Base-by-base conservation (phyloP, 37 sponge, comb jelly and placozoan species). In the Cliona cf. orientalis region DNA sequence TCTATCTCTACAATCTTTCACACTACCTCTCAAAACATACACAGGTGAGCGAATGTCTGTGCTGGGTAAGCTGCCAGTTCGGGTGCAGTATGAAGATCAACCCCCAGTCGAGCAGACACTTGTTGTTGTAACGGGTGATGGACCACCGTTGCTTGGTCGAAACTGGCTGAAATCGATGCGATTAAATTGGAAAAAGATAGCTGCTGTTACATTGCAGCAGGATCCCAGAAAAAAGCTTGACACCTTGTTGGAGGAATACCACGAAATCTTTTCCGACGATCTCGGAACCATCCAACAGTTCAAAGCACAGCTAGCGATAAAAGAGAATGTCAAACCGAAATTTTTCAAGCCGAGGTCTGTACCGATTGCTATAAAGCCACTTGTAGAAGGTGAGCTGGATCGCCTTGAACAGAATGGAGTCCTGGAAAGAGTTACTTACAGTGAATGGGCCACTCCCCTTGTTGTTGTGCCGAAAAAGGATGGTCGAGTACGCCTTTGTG, bases 361-460 rank as follows among this genome's bases (percentile, higher is more conserved):
- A 56, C 74, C 56, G 14, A 46, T 26, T 26, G 74, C 74, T 7
- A 5, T 53, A 28, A 45, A 53, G 56, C 31, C 17, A 11, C 7
- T 5, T 9, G 74, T 73, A 14, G 56, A 25, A 49, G 31, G 46
- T 4, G 74, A 73, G 56, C 14, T 73, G n/a, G n/a, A n/a, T n/a
- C n/a, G n/a, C n/a, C n/a, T n/a, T n/a, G 35, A 25, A 28, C 74
- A 14, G 56, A 6, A 28, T 5, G 58, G 66, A 37, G 32, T 31
- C 6, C 72, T 71, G 23, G 61, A 75, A 38, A 61, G 58, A 42
- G 83, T 82, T 22, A 49, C 19, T 33, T 33, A 62, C 40, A 60
- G 58, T 44, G 84, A 84, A 36, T 84, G 84, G 84, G 84, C 80
- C 25, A 68, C 87, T 21, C 65, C 80, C 12, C 43, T 86, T 34